These are phyloP conservation scores for Eugnorisma glareosa DNA, from an alignment of 2,888 invertebrate genomes.

Conservation along the genomic window DNA sequence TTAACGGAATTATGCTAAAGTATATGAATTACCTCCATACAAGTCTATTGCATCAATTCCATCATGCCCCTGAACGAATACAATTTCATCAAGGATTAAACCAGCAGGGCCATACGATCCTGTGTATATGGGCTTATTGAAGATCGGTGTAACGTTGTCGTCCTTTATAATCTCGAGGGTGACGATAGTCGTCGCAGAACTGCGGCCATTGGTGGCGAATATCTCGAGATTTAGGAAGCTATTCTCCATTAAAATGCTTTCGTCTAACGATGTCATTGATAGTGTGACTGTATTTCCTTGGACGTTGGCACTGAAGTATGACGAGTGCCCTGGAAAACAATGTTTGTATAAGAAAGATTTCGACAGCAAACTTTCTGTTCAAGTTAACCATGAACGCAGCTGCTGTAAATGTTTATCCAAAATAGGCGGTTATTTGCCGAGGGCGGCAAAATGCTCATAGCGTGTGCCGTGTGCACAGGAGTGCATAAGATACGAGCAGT, in stretches of 20 bases:
- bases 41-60: slow-evolving; percentile 74
- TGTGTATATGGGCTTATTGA: slow-evolving; percentile 75
- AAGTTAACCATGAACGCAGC: too few species aligned
- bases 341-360: neutral
- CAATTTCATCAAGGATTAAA: slow-evolving; percentile 74
- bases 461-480: too few species aligned
- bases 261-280: slow-evolving; percentile 72
- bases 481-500: too few species aligned
- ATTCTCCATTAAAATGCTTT: slow-evolving; percentile 74
- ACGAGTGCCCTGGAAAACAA: slow-evolving; percentile 69
- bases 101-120: slow-evolving; percentile 75
- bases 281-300: slow-evolving; percentile 73
- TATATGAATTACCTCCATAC: slow-evolving; percentile 68
- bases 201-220: slow-evolving; percentile 71
- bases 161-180: slow-evolving; percentile 81
- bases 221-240: slow-evolving; percentile 77
- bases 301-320: slow-evolving; percentile 71
- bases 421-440: too few species aligned
- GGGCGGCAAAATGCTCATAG: neutral
- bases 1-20: neutral
- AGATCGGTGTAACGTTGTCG: slow-evolving; percentile 79
- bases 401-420: too few species aligned
- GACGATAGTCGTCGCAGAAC: slow-evolving; percentile 73
- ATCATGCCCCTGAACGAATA: slow-evolving; percentile 79
- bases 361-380: too few species aligned